Conservation (phyloP, 2,888 invertebrate species). For the Barypeithes pellucidus region DNA sequence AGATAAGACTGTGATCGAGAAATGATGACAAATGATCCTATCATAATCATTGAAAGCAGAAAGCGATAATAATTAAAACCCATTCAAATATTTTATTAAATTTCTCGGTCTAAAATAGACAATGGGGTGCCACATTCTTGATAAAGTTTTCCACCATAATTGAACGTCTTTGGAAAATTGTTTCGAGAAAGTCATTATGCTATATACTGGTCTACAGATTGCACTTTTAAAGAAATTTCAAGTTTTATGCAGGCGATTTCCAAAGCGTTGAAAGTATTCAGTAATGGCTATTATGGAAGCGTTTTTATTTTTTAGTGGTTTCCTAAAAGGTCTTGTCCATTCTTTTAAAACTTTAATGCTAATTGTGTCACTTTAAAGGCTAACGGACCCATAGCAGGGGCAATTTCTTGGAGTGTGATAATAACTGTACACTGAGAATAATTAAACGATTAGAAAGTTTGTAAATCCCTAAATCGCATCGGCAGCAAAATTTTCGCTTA, state of each 20-base stretch:
- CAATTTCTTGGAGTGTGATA: no score
- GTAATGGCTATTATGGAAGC: constrained; percentile 50
- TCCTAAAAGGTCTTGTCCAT: constrained; percentile 34
- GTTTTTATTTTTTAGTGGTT: constrained; percentile 49
- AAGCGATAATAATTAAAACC: constrained; percentile 37
- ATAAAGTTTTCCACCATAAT: constrained; percentile 52
- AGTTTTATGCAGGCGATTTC: constrained; percentile 53
- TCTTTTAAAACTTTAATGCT: constrained; percentile 32
- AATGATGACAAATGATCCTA: no score
- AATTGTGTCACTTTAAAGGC: constrained; percentile 31
- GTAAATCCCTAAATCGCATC: no score
- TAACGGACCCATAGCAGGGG: constrained; percentile 32
- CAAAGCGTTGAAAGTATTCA: constrained; percentile 48
- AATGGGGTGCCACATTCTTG: constrained; percentile 55
- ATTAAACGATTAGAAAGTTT: no score
- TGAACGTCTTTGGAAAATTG: constrained; percentile 50
- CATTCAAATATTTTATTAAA: constrained; percentile 54
- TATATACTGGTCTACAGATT: constrained; percentile 51
- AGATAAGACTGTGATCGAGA: no score
- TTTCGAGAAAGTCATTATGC: constrained; percentile 49
- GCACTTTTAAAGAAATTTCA: constrained; percentile 49
- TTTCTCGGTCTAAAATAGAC: constrained; percentile 49
- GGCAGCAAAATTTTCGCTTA: no score
- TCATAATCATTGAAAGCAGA: no score
- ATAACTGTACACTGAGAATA: no score